Evolutionary conservation across 1,140 invertebrate species (phyloP), one percentile per base, ranked within the genome.

Genomic region (Drosophila ercepeae): DNA sequence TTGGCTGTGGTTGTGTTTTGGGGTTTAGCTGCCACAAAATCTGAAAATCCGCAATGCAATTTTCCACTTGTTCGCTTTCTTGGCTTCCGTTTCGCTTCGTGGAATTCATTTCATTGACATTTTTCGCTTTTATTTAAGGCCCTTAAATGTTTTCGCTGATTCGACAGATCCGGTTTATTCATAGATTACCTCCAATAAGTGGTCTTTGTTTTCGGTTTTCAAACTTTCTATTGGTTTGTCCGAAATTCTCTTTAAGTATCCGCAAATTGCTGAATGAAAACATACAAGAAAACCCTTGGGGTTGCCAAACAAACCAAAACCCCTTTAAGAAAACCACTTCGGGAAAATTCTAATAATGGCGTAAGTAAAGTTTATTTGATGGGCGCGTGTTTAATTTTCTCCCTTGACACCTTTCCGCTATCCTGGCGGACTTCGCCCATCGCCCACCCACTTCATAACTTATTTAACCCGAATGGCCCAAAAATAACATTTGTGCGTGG

Each of bases 331-430:
- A 13, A 23, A 9, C 4, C 21, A 16, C 9, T 3, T 34, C 4
- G 9, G 18, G 29, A 45, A 64, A 45, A 27, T 25, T 14, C n/a
- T 32, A 32, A 14, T 49, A 36, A 34, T 29, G 34, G 23, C 59
- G 49, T 63, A 79, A 79, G 70, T 65, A 71, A 79, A 79, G 46
- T 79, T 79, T 79, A 79, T 79, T 75, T 79, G 77, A 65, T 75
- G 18, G 77, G 77, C 71, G 77, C 77, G 76, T 79, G 77, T 65
- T 60, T 75, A 75, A 79, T 71, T 78, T 70, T 51, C 19, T 59
- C 44, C 44, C 63, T 58, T 25, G 64, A 78, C 63, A 78, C 76
- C 69, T 63, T 69, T 41, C n/a, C 6, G 27, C 29, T 53, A 16
- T n/a, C n/a, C n/a, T n/a, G n/a, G n/a, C n/a, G n/a, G n/a, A n/a